Conservation (phyloP, 2,797 vertebrate genomes). For the Hylomyscus alleni region DNA sequence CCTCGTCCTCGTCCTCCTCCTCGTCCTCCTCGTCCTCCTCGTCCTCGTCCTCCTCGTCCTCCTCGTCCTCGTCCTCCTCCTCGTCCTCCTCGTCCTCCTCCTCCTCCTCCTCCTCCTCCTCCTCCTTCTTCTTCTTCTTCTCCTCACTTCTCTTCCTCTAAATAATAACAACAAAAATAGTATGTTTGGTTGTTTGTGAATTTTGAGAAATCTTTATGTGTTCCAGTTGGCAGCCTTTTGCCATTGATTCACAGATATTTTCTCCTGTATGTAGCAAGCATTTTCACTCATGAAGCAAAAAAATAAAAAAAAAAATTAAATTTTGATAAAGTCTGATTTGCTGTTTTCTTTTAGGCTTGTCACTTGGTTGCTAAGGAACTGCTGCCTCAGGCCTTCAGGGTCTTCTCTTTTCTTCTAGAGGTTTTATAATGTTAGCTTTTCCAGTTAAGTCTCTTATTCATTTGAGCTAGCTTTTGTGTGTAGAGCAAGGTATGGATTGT, state of each 20-base stretch:
- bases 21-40: too few relatives aligned
- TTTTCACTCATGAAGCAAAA: slow-evolving; percentile 27
- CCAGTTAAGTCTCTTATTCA: background rate
- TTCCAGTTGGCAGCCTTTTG: background rate
- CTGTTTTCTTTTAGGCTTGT: background rate
- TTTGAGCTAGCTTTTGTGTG: slow-evolving; percentile 12
- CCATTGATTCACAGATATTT: background rate
- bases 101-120: fast-evolving
- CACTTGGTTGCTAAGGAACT: background rate
- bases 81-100: too few relatives aligned
- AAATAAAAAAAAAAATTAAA: background rate
- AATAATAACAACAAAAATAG: background rate
- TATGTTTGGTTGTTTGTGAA: background rate
- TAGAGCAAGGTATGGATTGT: background rate
- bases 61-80: fast-evolving
- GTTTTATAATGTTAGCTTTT: background rate
- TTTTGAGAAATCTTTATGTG: slow-evolving; percentile 9
- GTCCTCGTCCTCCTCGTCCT: fast-evolving
- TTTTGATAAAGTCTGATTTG: background rate
- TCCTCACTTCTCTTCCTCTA: background rate
- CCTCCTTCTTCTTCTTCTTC: too few relatives aligned
- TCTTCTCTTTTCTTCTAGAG: slow-evolving; percentile 11
- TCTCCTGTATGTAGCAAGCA: background rate
- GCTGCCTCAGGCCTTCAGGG: background rate
- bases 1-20: too few relatives aligned